Evolutionary conservation across 2,113 vertebrate species (phyloP).

Genomic region (Kryptolebias marmoratus): DNA sequence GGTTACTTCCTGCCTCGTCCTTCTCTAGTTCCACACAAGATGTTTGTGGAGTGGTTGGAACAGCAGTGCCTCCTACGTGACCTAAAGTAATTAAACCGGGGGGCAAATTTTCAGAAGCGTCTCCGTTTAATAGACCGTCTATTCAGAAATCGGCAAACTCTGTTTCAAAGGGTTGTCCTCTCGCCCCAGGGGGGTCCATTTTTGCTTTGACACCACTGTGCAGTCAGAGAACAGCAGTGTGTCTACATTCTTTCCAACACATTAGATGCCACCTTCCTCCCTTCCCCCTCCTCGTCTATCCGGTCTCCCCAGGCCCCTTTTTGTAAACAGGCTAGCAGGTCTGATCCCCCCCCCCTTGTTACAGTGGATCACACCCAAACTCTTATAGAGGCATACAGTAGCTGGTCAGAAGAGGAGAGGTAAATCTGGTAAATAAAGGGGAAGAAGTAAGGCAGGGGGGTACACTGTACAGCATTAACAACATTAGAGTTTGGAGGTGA

Average conservation of each 20-base stretch:
- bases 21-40: constrained; percentile 14
- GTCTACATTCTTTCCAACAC: constrained; percentile 21
- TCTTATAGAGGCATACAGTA: constrained; percentile 12
- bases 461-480: constrained; percentile 26
- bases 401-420: constrained; percentile 2
- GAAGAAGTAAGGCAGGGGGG: constrained; percentile 24
- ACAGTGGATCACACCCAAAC: constrained; percentile 12
- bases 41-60: constrained; percentile 22
- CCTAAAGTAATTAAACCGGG: constrained; percentile 46
- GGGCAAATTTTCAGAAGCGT: constrained; percentile 15
- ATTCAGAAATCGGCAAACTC: constrained; percentile 44
- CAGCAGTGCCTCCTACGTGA: constrained; percentile 4
- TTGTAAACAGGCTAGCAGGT: constrained; percentile 64
- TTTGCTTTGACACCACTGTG: constrained; percentile 36
- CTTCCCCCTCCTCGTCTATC: constrained; percentile 14
- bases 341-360: constrained; percentile 39
- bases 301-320: constrained; percentile 18
- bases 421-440: constrained; percentile 22
- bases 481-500: constrained; percentile 32
- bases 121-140: constrained; percentile 44
- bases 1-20: not conserved
- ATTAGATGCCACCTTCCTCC: constrained; percentile 1
- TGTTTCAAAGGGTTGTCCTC: constrained; percentile 48
- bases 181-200: constrained; percentile 17
- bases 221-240: constrained; percentile 38